Evolutionary conservation across 1,140 invertebrate genomes (phyloP), one percentile per base, ranked within the genome.

Genomic region (Hycleus phaleratus): DNA sequence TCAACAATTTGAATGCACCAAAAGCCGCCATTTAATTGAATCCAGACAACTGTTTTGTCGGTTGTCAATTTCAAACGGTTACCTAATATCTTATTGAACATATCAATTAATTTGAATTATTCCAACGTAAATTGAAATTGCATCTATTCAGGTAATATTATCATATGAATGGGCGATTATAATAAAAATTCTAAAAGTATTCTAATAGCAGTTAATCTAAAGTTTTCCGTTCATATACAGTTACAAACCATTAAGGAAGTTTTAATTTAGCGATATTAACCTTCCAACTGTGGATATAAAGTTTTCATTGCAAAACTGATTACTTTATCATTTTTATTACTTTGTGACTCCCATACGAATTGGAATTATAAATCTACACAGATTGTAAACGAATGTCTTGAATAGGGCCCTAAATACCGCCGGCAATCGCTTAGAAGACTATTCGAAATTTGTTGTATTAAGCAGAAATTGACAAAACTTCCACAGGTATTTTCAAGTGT

Each of bases 271-370:
- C 48, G 49, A 56, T 57, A 56, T 49, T 57, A 57, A 24, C 24
- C 45, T 47, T 58, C 26, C 26, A 38, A 18, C 18, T 46, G 26
- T 49, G 50, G 60, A 55, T 58, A 62, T 54, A 58, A 62, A 62
- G 60, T 62, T 62, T 54, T 58, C 55, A 56, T 56, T 49, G 54
- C 48, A 18, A 18, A 18, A 18, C 18, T 59, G 58, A 59, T 62
- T 59, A 62, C 58, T 59, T 63, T 57, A 60, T 63, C 61, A 62
- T 62, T 63, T 59, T 63, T 60, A 63, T 63, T 57, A 52, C 58
- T 50, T 54, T 60, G 32, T 32, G 32, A 32, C 32, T 32, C 18
- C 6, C 25, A 12, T 26, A 8, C 7, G 24, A 32, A 32, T 32
- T 32, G 32, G 32, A 32, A 32, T 32, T 32, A 32, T 32, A 32